Base-by-base conservation (phyloP, 2,797 vertebrate species). In the Anisognathus igniventris region DNA sequence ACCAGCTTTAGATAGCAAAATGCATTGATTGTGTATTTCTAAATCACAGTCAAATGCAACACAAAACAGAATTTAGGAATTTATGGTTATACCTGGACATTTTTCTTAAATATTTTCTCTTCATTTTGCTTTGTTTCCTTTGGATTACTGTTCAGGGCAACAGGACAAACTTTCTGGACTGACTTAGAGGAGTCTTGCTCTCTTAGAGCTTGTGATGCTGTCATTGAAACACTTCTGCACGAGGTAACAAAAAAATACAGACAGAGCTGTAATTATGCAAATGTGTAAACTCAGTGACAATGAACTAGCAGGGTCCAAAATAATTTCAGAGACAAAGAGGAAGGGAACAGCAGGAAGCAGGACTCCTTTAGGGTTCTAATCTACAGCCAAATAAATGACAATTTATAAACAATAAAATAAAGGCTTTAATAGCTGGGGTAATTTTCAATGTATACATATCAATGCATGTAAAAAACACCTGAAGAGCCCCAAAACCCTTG, bases 11-110 rank as follows among this genome's bases (percentile, higher is more conserved):
- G 18, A 64, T 6, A 14, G 3, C n/a, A 30, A 53, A 35, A 39
- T 40, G 47, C 9, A 67, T 42, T 2, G 3, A 85, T 3, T 76
- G 22, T 40, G 9, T 51, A 85, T 51, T 86, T 66, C 50, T 92
- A 93, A 91, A 90, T 80, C 80, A 90, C 14, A 64, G 54, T 33
- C 18, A 27, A 50, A 27, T 60, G 84, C 72, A 68, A 94, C 31
- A 58, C 3, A 61, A 64, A 91, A 64, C 6, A 51, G 60, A 62
- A 65, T 53, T 82, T n/a, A 77, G 56, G 80, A 92, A 72, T 30
- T 44, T 35, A 45, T 54, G 28, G 15, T 37, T 87, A 16, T 57
- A 48, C 13, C 23, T 77, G 56, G 24, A 39, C 65, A 86, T 45
- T 37, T 80, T 74, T 78, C 79, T 79, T 48, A 76, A 80, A 87